Evolutionary conservation across 2,888 invertebrate genomes (phyloP).

Genomic region (Lordiphosa andalusiaca): DNA sequence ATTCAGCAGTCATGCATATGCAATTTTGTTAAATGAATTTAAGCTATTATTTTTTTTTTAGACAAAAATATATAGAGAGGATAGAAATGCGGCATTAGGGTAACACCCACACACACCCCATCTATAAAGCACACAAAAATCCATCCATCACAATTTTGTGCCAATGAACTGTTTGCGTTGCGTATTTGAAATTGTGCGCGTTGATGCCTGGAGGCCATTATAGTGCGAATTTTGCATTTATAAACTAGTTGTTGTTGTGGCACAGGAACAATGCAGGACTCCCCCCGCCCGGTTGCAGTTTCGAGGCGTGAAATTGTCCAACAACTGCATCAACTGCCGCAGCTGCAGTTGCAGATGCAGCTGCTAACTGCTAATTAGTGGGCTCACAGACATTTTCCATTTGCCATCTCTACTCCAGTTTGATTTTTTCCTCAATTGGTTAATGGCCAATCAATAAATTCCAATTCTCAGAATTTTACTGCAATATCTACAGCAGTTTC

Average conservation of each 20-base stretch:
- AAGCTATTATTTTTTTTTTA: slow-evolving; percentile 31
- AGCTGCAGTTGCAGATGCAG: slow-evolving; percentile 3
- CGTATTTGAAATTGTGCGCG: slow-evolving; percentile 32
- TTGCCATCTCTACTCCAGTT: background rate
- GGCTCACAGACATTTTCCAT: background rate
- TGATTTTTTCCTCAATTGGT: slow-evolving; percentile 57
- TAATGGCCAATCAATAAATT: slow-evolving; percentile 79
- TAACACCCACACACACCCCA: slow-evolving; percentile 11
- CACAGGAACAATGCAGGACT: slow-evolving; percentile 24
- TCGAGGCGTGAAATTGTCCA: slow-evolving; percentile 53
- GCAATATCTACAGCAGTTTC: slow-evolving; percentile 73
- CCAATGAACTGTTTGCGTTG: slow-evolving; percentile 38
- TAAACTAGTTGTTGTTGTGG: slow-evolving; percentile 58
- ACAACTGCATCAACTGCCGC: slow-evolving; percentile 28
- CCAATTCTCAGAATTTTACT: slow-evolving; percentile 73
- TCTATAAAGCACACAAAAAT: slow-evolving; percentile 53
- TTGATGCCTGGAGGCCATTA: slow-evolving; percentile 50
- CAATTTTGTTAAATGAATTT: slow-evolving; percentile 61
- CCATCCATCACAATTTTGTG: slow-evolving; percentile 67
- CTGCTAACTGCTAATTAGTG: slow-evolving; percentile 47
- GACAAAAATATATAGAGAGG: background rate
- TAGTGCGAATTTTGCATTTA: slow-evolving; percentile 73
- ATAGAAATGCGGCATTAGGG: slow-evolving; percentile 27
- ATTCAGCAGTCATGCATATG: slow-evolving; percentile 39
- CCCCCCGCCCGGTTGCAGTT: slow-evolving; percentile 11